Evolutionary conservation across 1,140 invertebrate genomes (phyloP).

Genomic region (Lethrus apterus): DNA sequence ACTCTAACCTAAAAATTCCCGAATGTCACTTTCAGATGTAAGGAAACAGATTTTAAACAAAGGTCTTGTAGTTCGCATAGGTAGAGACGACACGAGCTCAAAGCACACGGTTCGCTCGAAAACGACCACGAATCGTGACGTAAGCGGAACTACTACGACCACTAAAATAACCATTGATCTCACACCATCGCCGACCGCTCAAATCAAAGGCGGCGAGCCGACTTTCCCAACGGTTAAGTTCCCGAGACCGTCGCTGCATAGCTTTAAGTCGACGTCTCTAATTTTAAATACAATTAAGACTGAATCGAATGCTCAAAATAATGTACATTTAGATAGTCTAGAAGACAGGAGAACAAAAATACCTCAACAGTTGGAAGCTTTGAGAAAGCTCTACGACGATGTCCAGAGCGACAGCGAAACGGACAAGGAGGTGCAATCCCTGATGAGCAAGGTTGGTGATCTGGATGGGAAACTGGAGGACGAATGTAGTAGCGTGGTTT

Average conservation of each 20-base stretch:
- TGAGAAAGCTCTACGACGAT: constrained; percentile 40
- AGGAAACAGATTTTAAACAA: constrained; percentile 38
- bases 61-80: constrained; percentile 39
- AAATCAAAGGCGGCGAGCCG: not conserved
- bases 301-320: constrained; percentile 7
- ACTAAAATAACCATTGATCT: constrained; percentile 43
- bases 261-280: constrained; percentile 41
- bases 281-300: constrained; percentile 37
- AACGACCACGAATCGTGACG: constrained; percentile 32
- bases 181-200: constrained; percentile 34
- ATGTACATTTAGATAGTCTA: constrained; percentile 8
- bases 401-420: constrained; percentile 38
- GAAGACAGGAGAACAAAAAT: constrained; percentile 18
- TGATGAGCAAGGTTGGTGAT: constrained; percentile 30
- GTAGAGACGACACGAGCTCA: constrained; percentile 29
- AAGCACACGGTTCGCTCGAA: constrained; percentile 36
- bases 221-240: constrained; percentile 15
- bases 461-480: constrained; percentile 18
- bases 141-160: constrained; percentile 34
- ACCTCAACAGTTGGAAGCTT: constrained; percentile 35
- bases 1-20: too few species aligned
- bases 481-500: constrained; percentile 32
- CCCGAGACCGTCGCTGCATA: constrained; percentile 23
- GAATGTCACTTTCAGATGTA: constrained; percentile 15
- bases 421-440: constrained; percentile 42